These are phyloP conservation scores for Hypolimnas misippus DNA, from an alignment of 2,888 invertebrate species.

Conservation along the genomic window DNA sequence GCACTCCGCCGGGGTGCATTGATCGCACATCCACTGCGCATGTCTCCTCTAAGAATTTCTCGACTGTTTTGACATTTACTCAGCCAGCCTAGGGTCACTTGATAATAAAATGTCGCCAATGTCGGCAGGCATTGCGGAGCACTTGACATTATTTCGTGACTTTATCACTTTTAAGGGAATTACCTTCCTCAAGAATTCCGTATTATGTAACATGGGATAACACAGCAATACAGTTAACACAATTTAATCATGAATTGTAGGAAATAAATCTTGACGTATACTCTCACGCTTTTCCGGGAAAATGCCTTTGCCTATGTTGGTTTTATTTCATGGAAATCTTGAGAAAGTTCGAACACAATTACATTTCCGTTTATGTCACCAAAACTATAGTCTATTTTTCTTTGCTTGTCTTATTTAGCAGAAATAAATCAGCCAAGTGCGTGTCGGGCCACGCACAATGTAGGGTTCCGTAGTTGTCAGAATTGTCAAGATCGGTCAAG, in stretches of 20 bases:
- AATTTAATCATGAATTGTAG: slow-evolving; percentile 4
- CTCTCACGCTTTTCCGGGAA: slow-evolving; percentile 50
- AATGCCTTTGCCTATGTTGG: slow-evolving; percentile 36
- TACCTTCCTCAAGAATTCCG: slow-evolving; percentile 17
- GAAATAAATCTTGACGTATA: slow-evolving; percentile 31
- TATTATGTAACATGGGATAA: slow-evolving; percentile 15
- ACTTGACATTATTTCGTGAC: slow-evolving; percentile 45
- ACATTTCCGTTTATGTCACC: slow-evolving; percentile 11
- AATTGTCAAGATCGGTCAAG: too few relatives aligned
- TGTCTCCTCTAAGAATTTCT: slow-evolving; percentile 62
- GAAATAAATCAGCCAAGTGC: too few relatives aligned
- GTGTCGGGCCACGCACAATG: too few relatives aligned
- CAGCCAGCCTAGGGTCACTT: slow-evolving; percentile 45
- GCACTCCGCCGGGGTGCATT: slow-evolving; percentile 74
- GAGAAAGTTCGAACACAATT: slow-evolving; percentile 28
- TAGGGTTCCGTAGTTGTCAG: too few relatives aligned
- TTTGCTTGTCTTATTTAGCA: too few relatives aligned
- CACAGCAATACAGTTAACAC: background rate
- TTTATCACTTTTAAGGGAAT: slow-evolving; percentile 26
- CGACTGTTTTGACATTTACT: slow-evolving; percentile 71
- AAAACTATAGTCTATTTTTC: too few relatives aligned
- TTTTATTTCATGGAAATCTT: slow-evolving; percentile 35
- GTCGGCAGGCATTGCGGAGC: slow-evolving; percentile 37
- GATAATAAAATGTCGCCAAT: slow-evolving; percentile 37
- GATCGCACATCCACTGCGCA: slow-evolving; percentile 77